These are phyloP conservation scores for Drosophila ercepeae DNA, from an alignment of 1,140 invertebrate genomes.

Conservation along the genomic window DNA sequence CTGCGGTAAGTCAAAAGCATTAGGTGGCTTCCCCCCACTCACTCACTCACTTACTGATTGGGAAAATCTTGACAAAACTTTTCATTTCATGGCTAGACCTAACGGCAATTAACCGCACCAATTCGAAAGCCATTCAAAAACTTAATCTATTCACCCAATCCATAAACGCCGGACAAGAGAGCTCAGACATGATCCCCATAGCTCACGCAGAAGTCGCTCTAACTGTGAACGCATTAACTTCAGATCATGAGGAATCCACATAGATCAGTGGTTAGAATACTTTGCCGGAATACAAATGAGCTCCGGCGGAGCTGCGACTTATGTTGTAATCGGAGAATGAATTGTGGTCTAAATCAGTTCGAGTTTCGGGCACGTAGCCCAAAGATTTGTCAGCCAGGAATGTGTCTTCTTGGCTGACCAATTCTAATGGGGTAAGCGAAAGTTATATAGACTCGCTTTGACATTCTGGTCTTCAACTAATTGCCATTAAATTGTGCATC, in stretches of 20 bases:
- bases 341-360: slow-evolving; percentile 1
- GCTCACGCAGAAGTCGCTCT: slow-evolving; percentile 50
- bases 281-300: slow-evolving; percentile 66
- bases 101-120: slow-evolving; percentile 58
- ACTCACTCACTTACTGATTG: slow-evolving; percentile 7
- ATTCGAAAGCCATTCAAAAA: slow-evolving; percentile 62
- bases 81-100: slow-evolving; percentile 51
- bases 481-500: slow-evolving; percentile 49
- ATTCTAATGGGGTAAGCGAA: slow-evolving; percentile 22
- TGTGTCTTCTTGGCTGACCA: slow-evolving; percentile 12
- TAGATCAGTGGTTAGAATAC: slow-evolving; percentile 35
- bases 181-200: slow-evolving; percentile 53
- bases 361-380: slow-evolving; percentile 47
- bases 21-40: background rate
- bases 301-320: slow-evolving; percentile 12
- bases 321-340: slow-evolving; percentile 38
- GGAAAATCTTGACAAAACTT: slow-evolving; percentile 51
- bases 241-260: slow-evolving; percentile 51
- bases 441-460: slow-evolving; percentile 20
- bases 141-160: slow-evolving; percentile 64
- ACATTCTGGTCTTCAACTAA: slow-evolving; percentile 44
- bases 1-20: slow-evolving; percentile 22
- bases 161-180: slow-evolving; percentile 13
- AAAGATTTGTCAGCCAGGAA: slow-evolving; percentile 57
- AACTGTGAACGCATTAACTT: slow-evolving; percentile 68